These are phyloP conservation scores for Luperina nickerlii DNA, from an alignment of 2,888 invertebrate genomes.

Conservation along the genomic window DNA sequence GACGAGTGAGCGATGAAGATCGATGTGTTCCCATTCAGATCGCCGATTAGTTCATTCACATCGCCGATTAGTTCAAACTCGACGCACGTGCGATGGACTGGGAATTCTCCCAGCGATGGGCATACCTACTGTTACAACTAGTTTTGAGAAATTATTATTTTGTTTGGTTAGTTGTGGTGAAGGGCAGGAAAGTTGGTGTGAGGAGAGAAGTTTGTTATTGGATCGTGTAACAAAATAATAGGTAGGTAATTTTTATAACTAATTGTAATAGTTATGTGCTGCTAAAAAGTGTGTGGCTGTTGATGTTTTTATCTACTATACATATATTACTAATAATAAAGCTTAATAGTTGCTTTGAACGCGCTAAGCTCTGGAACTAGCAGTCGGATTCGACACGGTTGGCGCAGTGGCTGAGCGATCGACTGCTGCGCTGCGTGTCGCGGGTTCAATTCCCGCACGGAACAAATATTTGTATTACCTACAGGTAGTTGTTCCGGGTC, in stretches of 20 bases:
- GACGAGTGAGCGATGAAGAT: slow-evolving; percentile 54
- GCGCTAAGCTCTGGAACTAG: no score
- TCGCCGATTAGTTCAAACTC: slow-evolving; percentile 14
- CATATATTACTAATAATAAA: no score
- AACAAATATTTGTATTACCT: no score
- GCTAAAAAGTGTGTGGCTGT: neutral
- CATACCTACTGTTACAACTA: slow-evolving; percentile 1
- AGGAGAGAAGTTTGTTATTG: neutral
- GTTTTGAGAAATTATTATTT: slow-evolving; percentile 32
- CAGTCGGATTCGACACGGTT: no score
- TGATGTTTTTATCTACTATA: neutral
- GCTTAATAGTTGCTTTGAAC: no score
- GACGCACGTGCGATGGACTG: slow-evolving; percentile 24
- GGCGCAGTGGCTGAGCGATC: no score
- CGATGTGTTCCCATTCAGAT: slow-evolving; percentile 39
- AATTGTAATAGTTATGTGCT: neutral
- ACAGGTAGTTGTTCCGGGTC: no score
- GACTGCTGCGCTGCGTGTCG: no score
- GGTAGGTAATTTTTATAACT: neutral
- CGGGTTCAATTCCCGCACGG: no score
- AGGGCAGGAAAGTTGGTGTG: neutral
- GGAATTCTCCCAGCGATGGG: slow-evolving; percentile 13
- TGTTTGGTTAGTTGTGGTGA: neutral
- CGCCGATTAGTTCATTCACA: slow-evolving; percentile 14
- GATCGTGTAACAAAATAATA: slow-evolving; percentile 3